These are phyloP conservation scores for Drosophila meridiana DNA, from an alignment of 2,888 invertebrate genomes.

Conservation along the genomic window DNA sequence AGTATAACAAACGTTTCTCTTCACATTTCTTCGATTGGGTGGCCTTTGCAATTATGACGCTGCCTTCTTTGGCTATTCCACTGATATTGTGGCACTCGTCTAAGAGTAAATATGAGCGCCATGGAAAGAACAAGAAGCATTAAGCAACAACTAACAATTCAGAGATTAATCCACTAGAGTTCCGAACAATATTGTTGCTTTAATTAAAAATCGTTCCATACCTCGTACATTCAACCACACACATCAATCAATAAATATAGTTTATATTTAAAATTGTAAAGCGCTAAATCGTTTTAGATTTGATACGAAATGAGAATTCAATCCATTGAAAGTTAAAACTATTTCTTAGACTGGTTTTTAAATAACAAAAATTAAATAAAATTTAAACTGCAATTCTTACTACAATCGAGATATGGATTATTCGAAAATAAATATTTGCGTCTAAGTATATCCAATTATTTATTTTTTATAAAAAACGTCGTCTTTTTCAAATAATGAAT, in stretches of 20 bases:
- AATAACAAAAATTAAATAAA: constrained; percentile 59
- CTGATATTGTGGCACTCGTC: constrained; percentile 97
- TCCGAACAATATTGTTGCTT: constrained; percentile 57
- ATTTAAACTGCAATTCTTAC: constrained; percentile 13
- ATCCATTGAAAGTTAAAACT: constrained; percentile 43
- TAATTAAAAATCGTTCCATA: constrained; percentile 58
- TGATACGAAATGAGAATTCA: constrained; percentile 66
- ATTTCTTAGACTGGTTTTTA: constrained; percentile 63
- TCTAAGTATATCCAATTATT: neutral
- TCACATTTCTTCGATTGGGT: constrained; percentile 99
- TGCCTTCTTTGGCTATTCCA: constrained; percentile 97
- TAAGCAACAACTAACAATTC: constrained; percentile 64
- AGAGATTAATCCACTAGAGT: constrained; percentile 64
- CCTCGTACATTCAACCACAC: constrained; percentile 48
- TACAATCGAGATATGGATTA: neutral
- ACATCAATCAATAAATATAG: constrained; percentile 28
- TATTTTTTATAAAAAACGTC: neutral
- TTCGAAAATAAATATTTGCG: neutral
- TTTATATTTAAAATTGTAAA: constrained; percentile 53
- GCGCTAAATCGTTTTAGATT: constrained; percentile 83
- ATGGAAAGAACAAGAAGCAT: constrained; percentile 90
- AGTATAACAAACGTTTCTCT: constrained; percentile 98
- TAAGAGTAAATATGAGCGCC: constrained; percentile 96
- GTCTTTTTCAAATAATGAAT: neutral
- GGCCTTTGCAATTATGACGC: constrained; percentile 98